phyloP scores from a whole-genome alignment of 1,140 invertebrate species.

The Tribolium madens region DNA sequence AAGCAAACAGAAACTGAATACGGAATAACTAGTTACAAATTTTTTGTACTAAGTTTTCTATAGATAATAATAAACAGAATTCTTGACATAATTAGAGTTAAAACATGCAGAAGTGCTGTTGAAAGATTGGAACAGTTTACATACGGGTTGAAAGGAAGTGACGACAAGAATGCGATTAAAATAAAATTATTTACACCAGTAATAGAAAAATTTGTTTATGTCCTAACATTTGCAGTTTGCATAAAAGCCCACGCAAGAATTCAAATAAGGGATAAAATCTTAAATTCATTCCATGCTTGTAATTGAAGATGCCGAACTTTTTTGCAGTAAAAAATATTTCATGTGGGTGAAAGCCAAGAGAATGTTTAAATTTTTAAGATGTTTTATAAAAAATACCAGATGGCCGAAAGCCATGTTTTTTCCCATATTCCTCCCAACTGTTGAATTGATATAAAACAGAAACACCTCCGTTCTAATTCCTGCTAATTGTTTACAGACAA shows the following conservation, averaged over 20 bases:
- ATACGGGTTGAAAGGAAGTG: not conserved
- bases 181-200: too few species aligned
- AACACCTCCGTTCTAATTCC: not conserved
- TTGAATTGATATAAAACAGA: slow-evolving; percentile 7
- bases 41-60: not conserved
- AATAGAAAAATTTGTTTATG: too few species aligned
- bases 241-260: not conserved
- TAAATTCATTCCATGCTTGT: not conserved
- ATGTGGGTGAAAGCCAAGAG: not conserved
- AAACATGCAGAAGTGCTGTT: not conserved
- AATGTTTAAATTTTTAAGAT: not conserved
- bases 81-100: not conserved
- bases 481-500: slow-evolving; percentile 6
- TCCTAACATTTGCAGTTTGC: not conserved
- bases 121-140: not conserved
- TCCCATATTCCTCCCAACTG: not conserved
- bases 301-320: too few species aligned
- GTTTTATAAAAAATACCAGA: not conserved
- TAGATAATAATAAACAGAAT: not conserved
- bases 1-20: not conserved
- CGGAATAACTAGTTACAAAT: not conserved
- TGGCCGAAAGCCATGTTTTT: not conserved
- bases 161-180: not conserved
- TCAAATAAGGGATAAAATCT: slow-evolving; percentile 3
- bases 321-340: not conserved